Evolutionary conservation across 30 jellyfish, hydroid and myxozoan species (phyloP).

Genomic region (Pelagia noctiluca): DNA sequence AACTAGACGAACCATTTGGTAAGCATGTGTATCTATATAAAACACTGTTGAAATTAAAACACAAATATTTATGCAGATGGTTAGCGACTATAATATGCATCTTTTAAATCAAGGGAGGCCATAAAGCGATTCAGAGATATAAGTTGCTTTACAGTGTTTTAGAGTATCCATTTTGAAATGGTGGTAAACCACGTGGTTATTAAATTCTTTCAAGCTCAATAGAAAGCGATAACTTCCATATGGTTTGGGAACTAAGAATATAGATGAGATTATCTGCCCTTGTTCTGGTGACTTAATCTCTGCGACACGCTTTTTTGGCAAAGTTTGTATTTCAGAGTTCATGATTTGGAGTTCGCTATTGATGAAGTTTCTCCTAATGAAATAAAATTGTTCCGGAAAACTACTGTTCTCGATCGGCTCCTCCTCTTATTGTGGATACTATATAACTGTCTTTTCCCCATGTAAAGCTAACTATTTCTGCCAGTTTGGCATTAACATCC

Average conservation of each 20-base stretch:
- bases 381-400: background rate
- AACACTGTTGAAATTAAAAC: background rate
- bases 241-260: conserved; percentile 2
- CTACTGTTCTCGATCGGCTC: conserved; percentile 1
- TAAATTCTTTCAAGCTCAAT: background rate
- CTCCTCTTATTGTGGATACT: background rate
- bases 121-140: conserved; percentile 10
- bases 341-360: background rate
- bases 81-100: conserved; percentile 32
- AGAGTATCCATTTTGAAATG: conserved; percentile 24
- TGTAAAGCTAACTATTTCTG: too few species aligned
- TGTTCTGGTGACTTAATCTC: too few species aligned
- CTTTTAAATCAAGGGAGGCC: conserved; percentile 32
- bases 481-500: too few species aligned
- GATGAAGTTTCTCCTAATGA: background rate
- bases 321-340: background rate
- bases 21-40: conserved; percentile 22
- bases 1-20: conserved; percentile 38
- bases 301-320: too few species aligned
- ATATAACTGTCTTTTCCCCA: background rate
- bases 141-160: background rate
- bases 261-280: conserved; percentile 3
- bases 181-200: conserved; percentile 1
- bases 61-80: conserved; percentile 6
- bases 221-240: conserved; percentile 4